Base-by-base conservation (phyloP, 1,140 invertebrate genomes). In the Drosophila ambigua region DNA sequence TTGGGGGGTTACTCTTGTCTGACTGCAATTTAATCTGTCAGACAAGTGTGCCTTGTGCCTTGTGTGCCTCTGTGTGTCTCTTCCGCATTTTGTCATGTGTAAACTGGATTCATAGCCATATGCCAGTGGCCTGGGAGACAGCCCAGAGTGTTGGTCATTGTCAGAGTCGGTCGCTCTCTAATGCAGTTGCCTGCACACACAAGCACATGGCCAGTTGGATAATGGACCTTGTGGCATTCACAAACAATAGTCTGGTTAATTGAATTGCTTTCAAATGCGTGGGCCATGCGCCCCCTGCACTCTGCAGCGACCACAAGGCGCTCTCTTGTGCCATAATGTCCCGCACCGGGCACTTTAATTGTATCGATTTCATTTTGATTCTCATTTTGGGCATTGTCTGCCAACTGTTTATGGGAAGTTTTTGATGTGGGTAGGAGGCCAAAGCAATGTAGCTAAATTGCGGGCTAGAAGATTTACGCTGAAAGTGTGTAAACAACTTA, bases 201-300 rank as follows among this genome's bases (percentile, higher is more conserved):
- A 8, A 3, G 7, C 24, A 59, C 23, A 61, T 20, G 20, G 20
- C 20, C 57, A 62, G 31, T 49, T 43, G 57, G 71, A 79, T 80
- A 79, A 79, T 79, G 65, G 53, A 45, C 68, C 48, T 60, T 43
- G 7, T 43, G 43, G 43, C 35, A 46, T 16, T 39, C 53, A 26
- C 26, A 54, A 78, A 87, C 82, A 87, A 87, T 87, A 60, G 75
- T 8, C 50, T 28, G 49, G 78, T 82, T 87, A 82, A 87, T 87
- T 87, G 78, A 82, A 82, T 81, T 71, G 71, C 55, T 64, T 85
- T 87, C 81, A 68, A 45, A 65, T 81, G 78, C 78, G 82, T 87
- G 79, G 82, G 78, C 53, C 59, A 50, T 45, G 15, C 20, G 20
- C 20, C 9, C 13, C 55, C 61, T 31, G 43, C 65, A 68, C 20